A percentile compares a stretch with the other conserved stretches of the same genome.
These are phyloP conservation scores for Gymnocheta viridis DNA, from an alignment of 2,888 invertebrate species.

Conservation along the genomic window DNA sequence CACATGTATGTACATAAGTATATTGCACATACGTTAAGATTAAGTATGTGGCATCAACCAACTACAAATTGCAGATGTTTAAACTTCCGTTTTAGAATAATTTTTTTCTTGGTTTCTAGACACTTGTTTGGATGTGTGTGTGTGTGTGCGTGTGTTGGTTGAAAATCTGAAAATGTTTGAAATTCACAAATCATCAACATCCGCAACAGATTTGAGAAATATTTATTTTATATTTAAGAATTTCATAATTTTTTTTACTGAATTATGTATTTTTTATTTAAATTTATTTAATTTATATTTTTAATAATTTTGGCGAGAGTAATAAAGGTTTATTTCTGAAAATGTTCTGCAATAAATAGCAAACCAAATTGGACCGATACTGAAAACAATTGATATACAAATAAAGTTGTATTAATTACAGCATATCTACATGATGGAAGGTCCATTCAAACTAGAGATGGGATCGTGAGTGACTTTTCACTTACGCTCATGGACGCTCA, in stretches of 20 bases:
- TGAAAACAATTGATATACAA: no score
- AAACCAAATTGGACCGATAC: no score
- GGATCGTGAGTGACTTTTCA: no score
- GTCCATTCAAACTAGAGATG: no score
- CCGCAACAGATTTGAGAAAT: slow-evolving; percentile 68
- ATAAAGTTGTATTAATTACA: no score
- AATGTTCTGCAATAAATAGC: background rate
- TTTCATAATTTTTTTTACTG: slow-evolving; percentile 52
- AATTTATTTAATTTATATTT: slow-evolving; percentile 7
- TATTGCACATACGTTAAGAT: background rate
- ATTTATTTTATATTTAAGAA: slow-evolving; percentile 63
- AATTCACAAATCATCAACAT: slow-evolving; percentile 67
- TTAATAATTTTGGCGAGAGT: background rate
- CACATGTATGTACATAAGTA: no score
- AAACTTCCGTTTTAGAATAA: slow-evolving; percentile 66
- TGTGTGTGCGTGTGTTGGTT: background rate
- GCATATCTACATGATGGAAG: no score
- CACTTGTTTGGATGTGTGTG: background rate
- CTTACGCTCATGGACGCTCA: no score
- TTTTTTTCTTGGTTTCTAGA: background rate
- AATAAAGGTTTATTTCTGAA: background rate
- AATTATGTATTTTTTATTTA: background rate
- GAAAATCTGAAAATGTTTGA: slow-evolving; percentile 63
- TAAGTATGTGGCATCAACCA: slow-evolving; percentile 42
- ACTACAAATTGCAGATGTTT: slow-evolving; percentile 66